A percentile compares a stretch with the other conserved stretches of the same genome.
These are phyloP conservation scores for Montipora foliosa DNA, from an alignment of 64 coral and sea anemone species.

Conservation along the genomic window DNA sequence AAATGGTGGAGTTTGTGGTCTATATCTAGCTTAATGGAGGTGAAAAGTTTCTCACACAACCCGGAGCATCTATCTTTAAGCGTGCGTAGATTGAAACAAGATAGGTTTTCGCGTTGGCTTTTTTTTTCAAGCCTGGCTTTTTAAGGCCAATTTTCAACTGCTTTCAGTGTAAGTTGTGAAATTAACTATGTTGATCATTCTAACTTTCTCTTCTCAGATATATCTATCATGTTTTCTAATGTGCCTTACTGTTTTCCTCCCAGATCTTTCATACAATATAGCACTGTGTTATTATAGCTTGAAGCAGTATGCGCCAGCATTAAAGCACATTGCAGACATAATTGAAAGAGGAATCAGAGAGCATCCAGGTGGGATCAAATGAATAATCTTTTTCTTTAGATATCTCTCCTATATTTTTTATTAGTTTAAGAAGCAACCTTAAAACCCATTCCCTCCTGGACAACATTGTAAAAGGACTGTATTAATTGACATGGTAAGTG, in stretches of 20 bases:
- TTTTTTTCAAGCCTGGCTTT: no score
- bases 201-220: no score
- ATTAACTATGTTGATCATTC: no score
- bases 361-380: slow-evolving; percentile 80
- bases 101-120: no score
- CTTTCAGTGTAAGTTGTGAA: background rate
- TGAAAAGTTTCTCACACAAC: no score
- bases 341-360: slow-evolving; percentile 99
- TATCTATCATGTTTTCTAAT: background rate
- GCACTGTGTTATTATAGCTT: slow-evolving; percentile 95
- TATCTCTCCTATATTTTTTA: background rate
- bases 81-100: no score
- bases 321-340: slow-evolving; percentile 98
- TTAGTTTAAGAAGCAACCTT: background rate
- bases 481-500: no score
- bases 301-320: slow-evolving; percentile 98
- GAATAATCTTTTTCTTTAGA: background rate
- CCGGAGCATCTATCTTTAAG: no score
- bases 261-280: slow-evolving; percentile 99
- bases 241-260: background rate
- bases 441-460: background rate
- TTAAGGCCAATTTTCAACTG: no score
- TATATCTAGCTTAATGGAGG: no score
- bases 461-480: no score
- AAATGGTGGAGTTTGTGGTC: no score